Conservation (phyloP, 2,797 vertebrate species). For the Delichon dasypus region DNA sequence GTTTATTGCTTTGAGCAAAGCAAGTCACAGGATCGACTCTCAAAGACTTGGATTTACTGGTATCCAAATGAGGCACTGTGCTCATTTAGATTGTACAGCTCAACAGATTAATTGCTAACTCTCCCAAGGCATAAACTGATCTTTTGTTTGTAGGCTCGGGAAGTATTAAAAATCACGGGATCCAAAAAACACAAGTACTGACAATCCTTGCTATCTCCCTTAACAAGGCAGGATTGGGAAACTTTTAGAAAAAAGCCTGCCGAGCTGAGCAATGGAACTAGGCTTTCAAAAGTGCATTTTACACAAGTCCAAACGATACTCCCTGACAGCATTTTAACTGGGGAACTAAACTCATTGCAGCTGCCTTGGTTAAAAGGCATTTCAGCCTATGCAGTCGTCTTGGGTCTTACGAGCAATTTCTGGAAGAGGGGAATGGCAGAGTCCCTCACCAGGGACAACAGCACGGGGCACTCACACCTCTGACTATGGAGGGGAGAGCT, state of each 20-base stretch:
- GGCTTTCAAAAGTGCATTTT: neutral
- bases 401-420: fast-evolving
- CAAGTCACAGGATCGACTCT: neutral
- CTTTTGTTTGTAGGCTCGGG: neutral
- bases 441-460: neutral
- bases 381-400: neutral
- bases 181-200: neutral
- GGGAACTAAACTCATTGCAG: neutral
- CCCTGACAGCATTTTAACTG: neutral
- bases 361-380: neutral
- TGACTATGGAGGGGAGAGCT: neutral
- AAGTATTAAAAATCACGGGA: neutral
- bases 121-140: neutral
- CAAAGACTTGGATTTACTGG: neutral
- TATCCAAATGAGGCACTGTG: neutral
- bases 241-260: neutral
- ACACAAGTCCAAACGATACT: neutral
- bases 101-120: neutral
- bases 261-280: neutral
- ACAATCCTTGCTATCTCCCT: neutral
- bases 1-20: neutral
- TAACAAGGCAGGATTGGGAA: neutral
- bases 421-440: fast-evolving
- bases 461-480: neutral
- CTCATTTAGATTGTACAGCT: neutral